Evolutionary conservation across 2,888 invertebrate genomes (phyloP), one percentile per base, ranked within the genome.

Genomic region (Tiliacea aurago): DNA sequence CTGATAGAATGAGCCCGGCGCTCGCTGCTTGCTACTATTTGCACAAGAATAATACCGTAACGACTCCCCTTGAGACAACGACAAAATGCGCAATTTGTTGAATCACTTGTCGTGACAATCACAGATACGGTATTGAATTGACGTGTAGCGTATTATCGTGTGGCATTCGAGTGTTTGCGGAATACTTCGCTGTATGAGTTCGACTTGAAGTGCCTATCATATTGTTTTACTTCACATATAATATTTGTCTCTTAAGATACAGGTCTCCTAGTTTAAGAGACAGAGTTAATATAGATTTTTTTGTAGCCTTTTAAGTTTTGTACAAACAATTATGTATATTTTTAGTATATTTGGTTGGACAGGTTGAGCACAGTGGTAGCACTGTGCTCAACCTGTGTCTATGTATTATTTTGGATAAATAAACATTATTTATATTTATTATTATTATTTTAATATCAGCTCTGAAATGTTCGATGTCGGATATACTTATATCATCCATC

Each of bases 31-130:
- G 84, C 82, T 86, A 88, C 87, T 89, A 88, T 91, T 90, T 90
- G 88, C 89, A 89, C 86, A 81, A 83, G 87, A 87, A 87, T 88
- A 87, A 89, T 88, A 86, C 87, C 73, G 81, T 85, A 83, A 87
- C 87, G 83, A 80, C 84, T 80, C 85, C 86, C 84, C 83, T 80
- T 71, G 87, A 86, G 90, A 90, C 87, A 86, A 76, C 85, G 83
- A 84, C 85, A 88, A 90, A 91, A 90, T 90, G 90, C 87, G 89
- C 90, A 90, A 92, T 91, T 91, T 89, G 88, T 90, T 89, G 88
- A 88, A 88, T 86, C 89, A 86, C 86, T 89, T 86, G 82, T 86
- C 83, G 81, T 81, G 82, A 86, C 85, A 85, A 87, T 87, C 84
- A 84, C 86, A 83, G 81, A 84, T 79, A 80, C 70, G 76, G 71